Evolutionary conservation across 2,888 invertebrate species (phyloP), one percentile per base, ranked within the genome.

Genomic region (Ormyrus thymus): DNA sequence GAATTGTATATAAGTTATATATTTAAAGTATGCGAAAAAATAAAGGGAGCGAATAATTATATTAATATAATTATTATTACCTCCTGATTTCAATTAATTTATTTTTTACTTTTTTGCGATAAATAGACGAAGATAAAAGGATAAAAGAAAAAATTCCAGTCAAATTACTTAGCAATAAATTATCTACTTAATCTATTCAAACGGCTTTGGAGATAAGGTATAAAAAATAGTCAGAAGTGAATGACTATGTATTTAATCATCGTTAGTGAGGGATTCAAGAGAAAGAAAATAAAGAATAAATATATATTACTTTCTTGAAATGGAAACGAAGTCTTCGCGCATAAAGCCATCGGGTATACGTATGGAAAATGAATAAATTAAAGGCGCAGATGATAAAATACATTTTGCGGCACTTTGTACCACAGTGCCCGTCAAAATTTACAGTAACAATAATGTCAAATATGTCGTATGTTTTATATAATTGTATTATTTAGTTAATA

Each of bases 101-200:
- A 80, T 80, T 75, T 74, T 77, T 62, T 71, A 75, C 62, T 80
- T 74, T 75, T 55, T 77, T 70, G 56, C 64, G 58, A 74, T 72
- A 10, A 71, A 71, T 29, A 72, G 72, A 45, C 46, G 46, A 76
- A 65, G 43, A 50, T 50, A 53, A 66, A 73, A 68, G 66, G 56
- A 11, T 55, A 15, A 50, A 13, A 64, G 55, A 15, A 70, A 75
- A 43, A 83, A 84, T 84, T 84, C 84, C 86, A 86, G 86, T 86
- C 86, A 86, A 86, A 86, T 86, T 86, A 86, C 83, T 82, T 86
- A 86, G 86, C 86, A 86, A 86, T 86, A 86, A 86, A 82, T 82
- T 82, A 84, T 81, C 82, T 84, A 86, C 83, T 86, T 84, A 85
- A 85, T 82, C 82, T 83, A 85, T 84, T 73, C 78, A 84, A 83